Evolutionary conservation across 2,797 vertebrate genomes (phyloP).

Genomic region (Nyctibius grandis): DNA sequence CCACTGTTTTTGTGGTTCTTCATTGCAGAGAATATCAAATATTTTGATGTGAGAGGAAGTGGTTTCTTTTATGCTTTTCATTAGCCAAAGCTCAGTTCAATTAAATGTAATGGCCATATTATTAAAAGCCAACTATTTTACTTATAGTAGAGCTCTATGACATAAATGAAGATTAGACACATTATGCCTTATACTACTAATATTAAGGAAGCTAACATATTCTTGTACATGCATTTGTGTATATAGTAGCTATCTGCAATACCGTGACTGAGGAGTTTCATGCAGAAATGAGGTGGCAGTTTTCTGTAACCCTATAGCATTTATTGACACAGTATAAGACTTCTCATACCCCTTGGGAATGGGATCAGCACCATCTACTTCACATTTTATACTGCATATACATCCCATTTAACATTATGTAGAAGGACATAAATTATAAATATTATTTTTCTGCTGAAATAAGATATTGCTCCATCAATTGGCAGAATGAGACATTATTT

Average conservation of each 20-base stretch:
- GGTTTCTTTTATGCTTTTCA: background rate
- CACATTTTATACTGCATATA: background rate
- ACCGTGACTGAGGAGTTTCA: background rate
- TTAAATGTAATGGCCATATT: background rate
- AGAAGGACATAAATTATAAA: background rate
- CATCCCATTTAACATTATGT: background rate
- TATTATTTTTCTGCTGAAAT: background rate
- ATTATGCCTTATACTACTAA: background rate
- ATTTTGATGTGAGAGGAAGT: background rate
- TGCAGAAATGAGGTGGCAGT: background rate
- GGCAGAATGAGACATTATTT: background rate
- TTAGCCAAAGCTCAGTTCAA: background rate
- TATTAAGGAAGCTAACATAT: background rate
- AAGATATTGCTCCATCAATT: background rate
- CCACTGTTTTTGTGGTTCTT: background rate
- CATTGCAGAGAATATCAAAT: background rate
- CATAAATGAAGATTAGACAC: background rate
- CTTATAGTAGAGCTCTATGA: background rate
- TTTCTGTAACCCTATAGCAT: background rate
- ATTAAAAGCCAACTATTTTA: background rate
- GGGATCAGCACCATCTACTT: background rate
- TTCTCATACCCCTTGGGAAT: background rate
- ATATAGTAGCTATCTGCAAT: background rate
- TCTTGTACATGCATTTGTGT: background rate
- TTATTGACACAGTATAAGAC: background rate